Evolutionary conservation across 2,888 invertebrate genomes (phyloP), one percentile per base, ranked within the genome.

Genomic region (Drosophila robusta): DNA sequence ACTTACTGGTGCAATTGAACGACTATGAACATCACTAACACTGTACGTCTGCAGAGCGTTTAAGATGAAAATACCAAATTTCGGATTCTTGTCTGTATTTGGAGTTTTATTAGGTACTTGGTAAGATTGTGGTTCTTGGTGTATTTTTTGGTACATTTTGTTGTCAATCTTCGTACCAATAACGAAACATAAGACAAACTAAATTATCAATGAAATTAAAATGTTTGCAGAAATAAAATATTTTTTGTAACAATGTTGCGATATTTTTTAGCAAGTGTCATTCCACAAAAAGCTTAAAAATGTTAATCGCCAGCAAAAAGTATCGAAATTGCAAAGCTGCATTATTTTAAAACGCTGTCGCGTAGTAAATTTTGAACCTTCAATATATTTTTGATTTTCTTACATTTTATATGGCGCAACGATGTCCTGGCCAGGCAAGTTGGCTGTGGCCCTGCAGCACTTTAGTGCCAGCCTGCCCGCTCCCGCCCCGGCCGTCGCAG

Each of bases 381-480:
- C 0, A 4, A 7, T 14, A 9, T 16, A 32, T 18, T 42, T 26
- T 16, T 9, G 4, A 18, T 18, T 41, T 14, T 7, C 12, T 14
- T 0, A 29, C 1, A 32, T 2, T 32, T 45, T 56, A 2, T 12
- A 54, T 32, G 14, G 36, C 18, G 26, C 38, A 3, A 44, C 38
- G 12, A 81, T 76, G 78, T 66, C 58, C 38, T 78, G 73, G 66
- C 52, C 78, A 1, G 32, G 61, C 11, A 75, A 80, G 58, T 16
- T 58, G 16, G 46, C 75, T 26, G 41, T 60, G 18, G 39, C 61
- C 4, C 14, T 64, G 14, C 72, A 75, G 34, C 29, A 80, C 44
- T 75, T 80, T 6, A 61, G 57, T 9, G 42, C 36, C 47, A 51
- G 14, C 5, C 4, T 52, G 18, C 45, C 70, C 0, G 26, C 44